Evolutionary conservation across 2,888 invertebrate species (phyloP).

Genomic region (Drosophila antonietae): DNA sequence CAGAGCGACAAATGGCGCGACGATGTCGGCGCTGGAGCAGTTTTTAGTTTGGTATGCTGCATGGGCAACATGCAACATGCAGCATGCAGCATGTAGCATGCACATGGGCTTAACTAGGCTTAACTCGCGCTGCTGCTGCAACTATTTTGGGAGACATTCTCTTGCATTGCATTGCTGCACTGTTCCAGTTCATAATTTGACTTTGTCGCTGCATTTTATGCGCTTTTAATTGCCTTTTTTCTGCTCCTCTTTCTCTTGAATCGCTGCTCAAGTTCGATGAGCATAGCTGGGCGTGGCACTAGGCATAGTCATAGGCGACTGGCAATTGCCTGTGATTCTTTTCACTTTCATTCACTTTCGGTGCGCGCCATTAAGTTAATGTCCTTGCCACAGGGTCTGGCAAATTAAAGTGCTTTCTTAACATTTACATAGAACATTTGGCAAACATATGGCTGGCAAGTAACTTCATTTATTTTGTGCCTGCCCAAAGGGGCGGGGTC

Average conservation of each 20-base stretch:
- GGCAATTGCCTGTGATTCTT: slow-evolving; percentile 19
- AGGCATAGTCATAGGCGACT: too few species aligned
- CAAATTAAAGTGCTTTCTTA: slow-evolving; percentile 75
- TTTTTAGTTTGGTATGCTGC: slow-evolving; percentile 70
- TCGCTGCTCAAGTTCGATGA: slow-evolving; percentile 55
- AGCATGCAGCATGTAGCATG: slow-evolving; percentile 52
- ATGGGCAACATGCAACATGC: slow-evolving; percentile 52
- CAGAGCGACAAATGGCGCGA: slow-evolving; percentile 78
- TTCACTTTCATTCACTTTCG: slow-evolving; percentile 62
- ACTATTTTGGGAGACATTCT: slow-evolving; percentile 57
- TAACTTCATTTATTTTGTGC: slow-evolving; percentile 74
- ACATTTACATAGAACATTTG: slow-evolving; percentile 78
- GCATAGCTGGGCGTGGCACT: not conserved
- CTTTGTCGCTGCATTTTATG: slow-evolving; percentile 46
- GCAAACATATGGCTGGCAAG: slow-evolving; percentile 72
- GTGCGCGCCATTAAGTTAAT: slow-evolving; percentile 68
- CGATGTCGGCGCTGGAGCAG: slow-evolving; percentile 62
- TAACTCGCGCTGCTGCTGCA: slow-evolving; percentile 57
- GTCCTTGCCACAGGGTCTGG: slow-evolving; percentile 46
- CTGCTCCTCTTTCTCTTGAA: not conserved
- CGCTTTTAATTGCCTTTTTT: slow-evolving; percentile 57
- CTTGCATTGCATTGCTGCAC: slow-evolving; percentile 26
- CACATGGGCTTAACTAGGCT: slow-evolving; percentile 74
- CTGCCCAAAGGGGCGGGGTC: not conserved
- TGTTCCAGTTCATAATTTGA: slow-evolving; percentile 65